Base-by-base conservation (phyloP, 2,797 vertebrate genomes). In the Acrossocheilus fasciatus region DNA sequence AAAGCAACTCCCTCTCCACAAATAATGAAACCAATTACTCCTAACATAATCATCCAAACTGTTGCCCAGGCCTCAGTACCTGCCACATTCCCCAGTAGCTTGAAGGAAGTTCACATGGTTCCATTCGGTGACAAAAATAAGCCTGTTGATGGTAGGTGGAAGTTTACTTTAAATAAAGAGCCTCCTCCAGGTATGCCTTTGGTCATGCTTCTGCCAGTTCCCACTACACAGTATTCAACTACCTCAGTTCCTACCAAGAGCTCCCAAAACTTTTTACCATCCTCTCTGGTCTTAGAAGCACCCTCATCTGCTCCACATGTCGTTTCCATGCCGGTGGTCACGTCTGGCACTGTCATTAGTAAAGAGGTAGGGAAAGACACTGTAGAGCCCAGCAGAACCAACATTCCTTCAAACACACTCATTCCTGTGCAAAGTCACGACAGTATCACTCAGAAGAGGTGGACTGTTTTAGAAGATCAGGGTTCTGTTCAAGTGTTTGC, bases 181-280 rank as follows among this genome's bases (percentile, higher is more conserved):
- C 91, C 93, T 0, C 91, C 93, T 80, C 91, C 93, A 20, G 93
- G 91, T 3, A 50, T 92, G 3, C 92, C 94, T 2, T 88, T 96
- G 3, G 91, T 96, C 1, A 82, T 96, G 84, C 88, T 95, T 77
- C 73, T 96, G 75, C 95, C 95, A 0, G 87, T 93, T 34, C 81
- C 90, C 59, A 62, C 90, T 12, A 20, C 87, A 5, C 86, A 89
- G 80, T 77, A 77, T 74, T 68, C 88, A 5, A 34, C 91, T 0
- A 39, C 86, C n/a, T 39, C 90, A 74, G 47, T 76, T 6, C 76
- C 50, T 90, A 85, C 47, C 78, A 81, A 85, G 81, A 78, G 36
- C 41, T 68, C 82, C 5, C 59, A 80, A 82, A 85, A 72, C 3
- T 8, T 72, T 68, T 18, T 77, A 18, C 30, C 70, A 7, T 59